Evolutionary conservation across 2,113 vertebrate species (phyloP), one percentile per base, ranked within the genome.

Genomic region (Prinia subflava): DNA sequence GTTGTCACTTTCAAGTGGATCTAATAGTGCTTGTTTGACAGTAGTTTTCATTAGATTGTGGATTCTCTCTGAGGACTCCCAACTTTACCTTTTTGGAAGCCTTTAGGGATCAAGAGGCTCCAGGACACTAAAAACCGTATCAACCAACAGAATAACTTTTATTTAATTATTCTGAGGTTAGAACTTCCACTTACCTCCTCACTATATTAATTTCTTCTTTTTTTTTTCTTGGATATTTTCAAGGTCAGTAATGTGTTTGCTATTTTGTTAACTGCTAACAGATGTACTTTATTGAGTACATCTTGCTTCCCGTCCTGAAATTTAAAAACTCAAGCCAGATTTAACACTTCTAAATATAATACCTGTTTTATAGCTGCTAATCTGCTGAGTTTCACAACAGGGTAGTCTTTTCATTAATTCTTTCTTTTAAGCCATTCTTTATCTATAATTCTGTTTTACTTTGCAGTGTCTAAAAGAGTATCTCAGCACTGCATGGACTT

Each of bases 271-370:
- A 91, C 80, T 67, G 37, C 65, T 96, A 96, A 93, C 64, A 80
- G 47, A 89, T 55, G 69, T 77, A 83, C 44, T 81, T 44, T 79
- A 24, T 16, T 65, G 47, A 89, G 81, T 79, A 42, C 35, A 41
- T 79, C 67, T 75, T 83, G 81, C 69, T 86, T 92, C 50, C 31
- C 27, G 1, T 85, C 31, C 71, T 88, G 94, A 97, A 97, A 94
- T 53, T n/a, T 92, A 69, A 68, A 93, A 96, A 92, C 47, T 94
- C 83, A 88, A 96, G 96, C n/a, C 89, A 76, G 75, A 74, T 94
- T 96, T 92, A 96, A 93, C 53, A 87, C 27, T 97, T 90, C 88
- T 96, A 97, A 97, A 96, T 97, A 96, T 93, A 97, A 97, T 94
- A 94, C 41, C 28, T 8, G 59, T 83, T 97, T 97, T 89, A 95